Percentiles rank a stretch among this genome's conserved stretches.
phyloP scores from a whole-genome alignment of 2,797 vertebrate species.

The Denticeps clupeoides region DNA sequence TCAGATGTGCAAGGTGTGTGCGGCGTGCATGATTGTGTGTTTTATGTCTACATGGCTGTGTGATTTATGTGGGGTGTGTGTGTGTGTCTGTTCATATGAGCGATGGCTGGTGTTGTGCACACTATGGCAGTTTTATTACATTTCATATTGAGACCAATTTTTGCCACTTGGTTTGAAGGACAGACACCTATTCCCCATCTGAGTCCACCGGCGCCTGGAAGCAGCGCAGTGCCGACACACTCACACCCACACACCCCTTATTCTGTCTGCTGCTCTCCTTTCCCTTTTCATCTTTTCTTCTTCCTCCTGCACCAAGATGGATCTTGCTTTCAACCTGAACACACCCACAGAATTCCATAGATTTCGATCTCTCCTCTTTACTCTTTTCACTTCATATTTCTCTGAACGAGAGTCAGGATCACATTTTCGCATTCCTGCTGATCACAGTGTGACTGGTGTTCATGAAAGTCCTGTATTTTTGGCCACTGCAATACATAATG shows the following conservation, averaged over 20 bases:
- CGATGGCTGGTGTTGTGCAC: constrained; percentile 47
- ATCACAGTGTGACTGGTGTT: too few relatives aligned
- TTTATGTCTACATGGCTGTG: constrained; percentile 16
- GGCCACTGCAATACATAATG: too few relatives aligned
- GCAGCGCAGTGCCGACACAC: constrained; percentile 17
- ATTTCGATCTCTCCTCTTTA: constrained; percentile 6
- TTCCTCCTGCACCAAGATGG: too few relatives aligned
- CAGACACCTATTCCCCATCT: constrained; percentile 58
- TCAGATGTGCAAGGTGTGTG: too few relatives aligned
- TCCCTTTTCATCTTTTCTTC: too few relatives aligned
- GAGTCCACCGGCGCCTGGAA: constrained; percentile 49
- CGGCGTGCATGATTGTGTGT: constrained; percentile 10
- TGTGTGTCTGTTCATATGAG: constrained; percentile 38
- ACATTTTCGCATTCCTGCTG: too few relatives aligned
- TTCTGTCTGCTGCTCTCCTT: background rate
- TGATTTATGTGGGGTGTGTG: constrained; percentile 10
- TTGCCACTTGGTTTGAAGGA: constrained; percentile 59
- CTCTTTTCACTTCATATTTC: constrained; percentile 10
- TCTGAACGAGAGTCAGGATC: too few relatives aligned
- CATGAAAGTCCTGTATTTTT: too few relatives aligned
- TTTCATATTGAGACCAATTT: constrained; percentile 64
- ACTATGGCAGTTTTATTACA: constrained; percentile 58
- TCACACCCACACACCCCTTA: constrained; percentile 14
- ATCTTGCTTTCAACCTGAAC: too few relatives aligned
- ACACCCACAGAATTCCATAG: too few relatives aligned